A percentile compares a stretch with the other conserved stretches of the same genome.
phyloP scores from a whole-genome alignment of 2,113 vertebrate genomes.

The Microcebus griseorufus region DNA sequence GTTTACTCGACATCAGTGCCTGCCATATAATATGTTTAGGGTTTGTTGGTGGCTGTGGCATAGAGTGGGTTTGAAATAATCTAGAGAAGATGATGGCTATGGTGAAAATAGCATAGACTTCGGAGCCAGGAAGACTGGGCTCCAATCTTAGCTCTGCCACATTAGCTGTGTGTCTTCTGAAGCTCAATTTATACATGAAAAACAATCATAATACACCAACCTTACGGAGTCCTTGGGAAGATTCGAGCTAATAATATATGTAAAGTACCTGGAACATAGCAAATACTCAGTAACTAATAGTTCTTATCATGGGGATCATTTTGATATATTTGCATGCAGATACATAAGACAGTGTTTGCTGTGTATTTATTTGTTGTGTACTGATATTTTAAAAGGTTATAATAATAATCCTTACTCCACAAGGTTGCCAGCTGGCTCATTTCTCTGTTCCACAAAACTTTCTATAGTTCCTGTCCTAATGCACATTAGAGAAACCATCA shows the following conservation, averaged over 20 bases:
- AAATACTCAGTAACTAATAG: not conserved
- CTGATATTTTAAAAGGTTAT: not conserved
- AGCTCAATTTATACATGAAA: not conserved
- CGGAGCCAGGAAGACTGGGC: not conserved
- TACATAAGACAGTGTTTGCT: not conserved
- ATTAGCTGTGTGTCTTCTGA: not conserved
- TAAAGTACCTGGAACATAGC: not conserved
- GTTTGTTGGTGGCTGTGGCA: not conserved
- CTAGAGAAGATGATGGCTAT: not conserved
- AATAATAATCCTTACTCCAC: not conserved
- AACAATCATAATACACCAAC: not conserved
- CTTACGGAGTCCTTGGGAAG: not conserved
- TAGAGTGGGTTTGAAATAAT: not conserved
- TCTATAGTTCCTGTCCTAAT: not conserved
- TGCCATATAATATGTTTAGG: not conserved
- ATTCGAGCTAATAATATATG: not conserved
- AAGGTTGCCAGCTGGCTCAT: not conserved
- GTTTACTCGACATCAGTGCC: not conserved
- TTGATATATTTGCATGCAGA: not conserved
- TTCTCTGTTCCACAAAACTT: not conserved
- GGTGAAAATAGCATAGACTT: not conserved
- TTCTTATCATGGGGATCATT: not conserved
- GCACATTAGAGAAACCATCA: not conserved
- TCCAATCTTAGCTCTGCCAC: not conserved
- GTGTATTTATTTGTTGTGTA: not conserved